phyloP scores from a whole-genome alignment of 1,140 invertebrate genomes.

The Rhagoletis pomonella region DNA sequence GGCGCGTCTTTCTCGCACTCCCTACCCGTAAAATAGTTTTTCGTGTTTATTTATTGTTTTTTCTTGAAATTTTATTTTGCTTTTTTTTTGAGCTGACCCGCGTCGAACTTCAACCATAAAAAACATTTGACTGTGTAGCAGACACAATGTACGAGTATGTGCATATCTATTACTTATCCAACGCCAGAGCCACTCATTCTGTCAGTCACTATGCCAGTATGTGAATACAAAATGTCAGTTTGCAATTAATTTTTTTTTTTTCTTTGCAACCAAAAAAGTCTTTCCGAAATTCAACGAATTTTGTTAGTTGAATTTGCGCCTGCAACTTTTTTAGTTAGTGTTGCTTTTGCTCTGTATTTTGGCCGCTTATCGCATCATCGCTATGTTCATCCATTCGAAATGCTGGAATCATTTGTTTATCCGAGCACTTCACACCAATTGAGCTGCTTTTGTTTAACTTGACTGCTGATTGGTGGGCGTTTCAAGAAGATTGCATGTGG shows the following conservation, averaged over 20 bases:
- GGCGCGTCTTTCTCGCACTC: neutral
- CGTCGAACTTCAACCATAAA: neutral
- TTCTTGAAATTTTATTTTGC: neutral
- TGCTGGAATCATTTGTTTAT: constrained; percentile 14
- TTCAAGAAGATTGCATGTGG: neutral
- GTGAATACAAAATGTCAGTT: neutral
- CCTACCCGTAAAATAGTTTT: neutral
- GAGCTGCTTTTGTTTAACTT: neutral
- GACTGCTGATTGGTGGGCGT: neutral
- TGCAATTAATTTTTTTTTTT: neutral
- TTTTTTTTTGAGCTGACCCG: neutral
- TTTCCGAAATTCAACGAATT: neutral
- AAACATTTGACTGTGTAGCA: neutral
- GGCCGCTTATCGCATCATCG: neutral
- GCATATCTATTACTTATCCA: neutral
- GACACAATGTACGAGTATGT: neutral
- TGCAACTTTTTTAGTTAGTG: neutral
- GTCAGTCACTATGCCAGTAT: neutral
- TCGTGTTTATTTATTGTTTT: neutral
- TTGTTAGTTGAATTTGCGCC: neutral
- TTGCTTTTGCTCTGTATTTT: neutral
- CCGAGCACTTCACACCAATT: constrained; percentile 4
- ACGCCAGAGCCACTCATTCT: neutral
- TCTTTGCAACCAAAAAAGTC: neutral
- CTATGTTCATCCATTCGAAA: neutral